Conservation (phyloP, 2,888 invertebrate species). For the Caenorhabditis japonica region DNA sequence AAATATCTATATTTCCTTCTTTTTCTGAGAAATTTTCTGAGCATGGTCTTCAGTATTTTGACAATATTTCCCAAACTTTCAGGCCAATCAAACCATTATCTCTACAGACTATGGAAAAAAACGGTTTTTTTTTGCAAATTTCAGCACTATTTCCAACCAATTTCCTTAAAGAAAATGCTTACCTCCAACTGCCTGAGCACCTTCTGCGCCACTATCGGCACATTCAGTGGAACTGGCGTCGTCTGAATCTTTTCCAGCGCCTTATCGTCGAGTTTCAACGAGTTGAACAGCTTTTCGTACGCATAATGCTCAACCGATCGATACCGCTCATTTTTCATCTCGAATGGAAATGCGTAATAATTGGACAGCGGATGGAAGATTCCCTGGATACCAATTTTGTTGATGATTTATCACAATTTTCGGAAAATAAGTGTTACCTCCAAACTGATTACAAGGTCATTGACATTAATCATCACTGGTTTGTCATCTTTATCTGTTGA, state of each 20-base stretch:
- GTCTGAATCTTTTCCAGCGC: conserved; percentile 73
- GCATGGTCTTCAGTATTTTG: too few relatives aligned
- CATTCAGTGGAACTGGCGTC: conserved; percentile 70
- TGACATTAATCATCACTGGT: conserved; percentile 65
- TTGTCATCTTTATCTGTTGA: conserved; percentile 71
- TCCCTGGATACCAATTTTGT: conserved; percentile 57
- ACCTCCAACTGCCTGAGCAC: conserved; percentile 64
- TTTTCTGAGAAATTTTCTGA: too few relatives aligned
- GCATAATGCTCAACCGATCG: conserved; percentile 76
- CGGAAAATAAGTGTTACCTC: conserved; percentile 52
- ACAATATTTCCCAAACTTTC: too few relatives aligned
- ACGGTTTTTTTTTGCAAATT: neutral
- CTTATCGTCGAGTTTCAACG: conserved; percentile 70
- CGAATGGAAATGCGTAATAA: conserved; percentile 69
- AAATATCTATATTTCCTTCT: too few relatives aligned
- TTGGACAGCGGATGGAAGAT: conserved; percentile 75
- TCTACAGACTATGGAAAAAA: conserved; percentile 7
- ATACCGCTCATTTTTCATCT: conserved; percentile 66
- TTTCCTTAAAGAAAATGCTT: neutral
- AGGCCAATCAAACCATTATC: too few relatives aligned
- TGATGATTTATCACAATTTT: neutral
- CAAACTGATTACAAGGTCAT: conserved; percentile 68
- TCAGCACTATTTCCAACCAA: too few relatives aligned
- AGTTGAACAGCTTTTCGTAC: conserved; percentile 68
- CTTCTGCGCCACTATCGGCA: conserved; percentile 64